Evolutionary conservation across 2,797 vertebrate genomes (phyloP), one percentile per base, ranked within the genome.

Genomic region (Valencia hispanica): DNA sequence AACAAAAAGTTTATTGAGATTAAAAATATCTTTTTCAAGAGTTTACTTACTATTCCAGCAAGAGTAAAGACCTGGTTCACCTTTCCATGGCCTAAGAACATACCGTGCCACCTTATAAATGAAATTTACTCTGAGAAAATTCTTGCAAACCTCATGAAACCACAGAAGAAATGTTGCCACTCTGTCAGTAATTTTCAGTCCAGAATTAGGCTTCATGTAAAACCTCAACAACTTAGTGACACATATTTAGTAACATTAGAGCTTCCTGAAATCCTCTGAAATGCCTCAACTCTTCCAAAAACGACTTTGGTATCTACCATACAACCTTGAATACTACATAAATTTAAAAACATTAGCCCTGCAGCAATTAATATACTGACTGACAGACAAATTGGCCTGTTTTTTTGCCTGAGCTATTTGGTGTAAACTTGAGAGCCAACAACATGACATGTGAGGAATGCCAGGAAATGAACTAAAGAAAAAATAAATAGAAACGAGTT

Each of bases 241-340:
- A 87, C 70, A 75, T 41, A 72, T 70, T 89, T 74, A 83, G 84
- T 86, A 83, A 86, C 79, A 4, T 15, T 81, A 89, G 81, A 84
- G 75, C 80, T 91, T 92, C 89, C 88, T 92, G 89, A 87, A 92
- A 86, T 87, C 78, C 72, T 72, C 78, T 45, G 14, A 82, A 86
- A 81, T 55, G 78, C 73, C 75, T 77, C 34, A 12, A 8, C 68
- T 27, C 84, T 87, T 88, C 79, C 84, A 85, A 79, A 90, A 27
- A 75, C 18, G 30, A 47, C 10, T 14, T 32, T 66, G 50, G 53
- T 72, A 81, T 65, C 70, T 36, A 20, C 68, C 70, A 50, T 71
- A 4, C 80, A 65, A 80, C 84, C 86, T 83, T 77, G 81, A 84
- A 68, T 83, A 0, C 71, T 75, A 78, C 78, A 25, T 81, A 75